Conservation (phyloP, 2,888 invertebrate genomes). For the Rugalucina vietnamica region DNA sequence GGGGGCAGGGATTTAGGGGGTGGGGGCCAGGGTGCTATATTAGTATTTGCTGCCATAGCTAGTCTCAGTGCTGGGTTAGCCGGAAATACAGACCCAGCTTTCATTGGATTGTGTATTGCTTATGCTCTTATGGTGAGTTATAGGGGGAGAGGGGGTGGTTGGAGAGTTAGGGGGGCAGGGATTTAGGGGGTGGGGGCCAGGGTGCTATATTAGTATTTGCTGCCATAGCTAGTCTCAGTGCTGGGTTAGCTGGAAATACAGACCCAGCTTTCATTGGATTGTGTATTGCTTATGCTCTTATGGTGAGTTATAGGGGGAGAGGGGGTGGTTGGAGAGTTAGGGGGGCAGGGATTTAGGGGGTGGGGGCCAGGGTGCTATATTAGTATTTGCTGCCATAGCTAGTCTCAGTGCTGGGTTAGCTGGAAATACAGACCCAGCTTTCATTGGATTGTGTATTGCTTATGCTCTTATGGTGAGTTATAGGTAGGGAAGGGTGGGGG, state of each 20-base stretch:
- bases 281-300: conserved; percentile 92
- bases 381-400: conserved; percentile 89
- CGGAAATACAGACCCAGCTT: conserved; percentile 87
- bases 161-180: too few relatives aligned
- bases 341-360: too few relatives aligned
- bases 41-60: conserved; percentile 89
- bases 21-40: conserved; percentile 88
- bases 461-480: conserved; percentile 90
- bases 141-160: too few relatives aligned
- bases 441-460: conserved; percentile 91
- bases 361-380: conserved; percentile 88
- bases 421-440: conserved; percentile 87
- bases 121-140: conserved; percentile 90
- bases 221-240: conserved; percentile 87
- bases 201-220: conserved; percentile 90
- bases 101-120: conserved; percentile 91
- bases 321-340: too few relatives aligned
- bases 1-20: too few relatives aligned
- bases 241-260: conserved; percentile 85
- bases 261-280: conserved; percentile 90
- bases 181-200: too few relatives aligned
- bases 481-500: too few relatives aligned
- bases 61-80: conserved; percentile 86
- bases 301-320: too few relatives aligned
- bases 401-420: conserved; percentile 86